Evolutionary conservation across 2,113 vertebrate species (phyloP).

Genomic region (Accipiter virgatus): DNA sequence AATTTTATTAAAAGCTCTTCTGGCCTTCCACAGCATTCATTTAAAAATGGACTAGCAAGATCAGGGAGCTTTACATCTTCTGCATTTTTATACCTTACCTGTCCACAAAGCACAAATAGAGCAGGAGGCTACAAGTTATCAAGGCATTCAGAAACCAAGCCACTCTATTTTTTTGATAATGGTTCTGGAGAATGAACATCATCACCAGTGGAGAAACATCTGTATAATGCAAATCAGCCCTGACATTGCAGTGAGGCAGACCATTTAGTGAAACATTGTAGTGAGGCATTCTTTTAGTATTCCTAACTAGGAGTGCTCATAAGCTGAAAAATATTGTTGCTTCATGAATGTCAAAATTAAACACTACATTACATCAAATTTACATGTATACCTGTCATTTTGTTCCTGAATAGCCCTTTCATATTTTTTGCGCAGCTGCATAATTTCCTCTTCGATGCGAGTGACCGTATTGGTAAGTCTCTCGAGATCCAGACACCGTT

Average conservation of each 20-base stretch:
- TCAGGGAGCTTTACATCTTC: neutral
- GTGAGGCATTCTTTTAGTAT: neutral
- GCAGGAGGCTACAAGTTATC: neutral
- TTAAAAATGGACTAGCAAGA: neutral
- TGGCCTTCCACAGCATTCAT: neutral
- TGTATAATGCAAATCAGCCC: neutral
- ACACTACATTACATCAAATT: neutral
- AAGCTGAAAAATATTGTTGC: neutral
- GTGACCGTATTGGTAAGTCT: slow-evolving; percentile 74
- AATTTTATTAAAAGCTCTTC: neutral
- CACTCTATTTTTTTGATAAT: neutral
- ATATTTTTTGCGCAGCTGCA: slow-evolving; percentile 73
- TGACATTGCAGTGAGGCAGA: neutral
- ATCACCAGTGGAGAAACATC: neutral
- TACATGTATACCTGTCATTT: slow-evolving; percentile 76
- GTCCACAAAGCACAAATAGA: neutral
- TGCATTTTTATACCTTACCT: neutral
- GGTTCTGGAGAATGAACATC: neutral
- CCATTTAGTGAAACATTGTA: rapidly evolving
- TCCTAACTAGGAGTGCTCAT: neutral
- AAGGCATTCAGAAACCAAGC: neutral
- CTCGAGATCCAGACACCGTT: slow-evolving; percentile 70
- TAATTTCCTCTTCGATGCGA: slow-evolving; percentile 73
- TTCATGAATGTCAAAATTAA: neutral
- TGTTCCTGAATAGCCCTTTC: slow-evolving; percentile 74